These are phyloP conservation scores for Anolis apletophallus DNA, from an alignment of 2,797 vertebrate species.

Conservation along the genomic window DNA sequence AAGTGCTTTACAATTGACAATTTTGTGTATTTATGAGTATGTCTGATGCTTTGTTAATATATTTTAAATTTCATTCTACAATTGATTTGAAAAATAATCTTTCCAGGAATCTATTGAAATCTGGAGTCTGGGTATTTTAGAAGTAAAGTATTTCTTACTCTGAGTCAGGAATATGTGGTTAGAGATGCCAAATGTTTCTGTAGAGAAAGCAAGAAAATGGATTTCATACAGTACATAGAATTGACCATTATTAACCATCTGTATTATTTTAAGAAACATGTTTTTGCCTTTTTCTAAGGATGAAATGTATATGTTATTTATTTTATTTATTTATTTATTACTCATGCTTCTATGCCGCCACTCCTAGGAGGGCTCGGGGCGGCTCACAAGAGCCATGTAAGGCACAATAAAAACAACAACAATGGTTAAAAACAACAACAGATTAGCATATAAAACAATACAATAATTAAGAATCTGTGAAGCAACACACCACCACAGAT, in stretches of 20 bases:
- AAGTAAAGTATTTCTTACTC: conserved; percentile 12
- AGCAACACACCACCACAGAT: too few relatives aligned
- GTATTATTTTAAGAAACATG: too few relatives aligned
- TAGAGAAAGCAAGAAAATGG: background rate
- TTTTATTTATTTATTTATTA: too few relatives aligned
- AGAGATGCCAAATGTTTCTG: background rate
- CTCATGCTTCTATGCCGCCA: too few relatives aligned
- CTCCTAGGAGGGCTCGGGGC: too few relatives aligned
- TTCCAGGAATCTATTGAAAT: background rate
- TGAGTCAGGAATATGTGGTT: background rate
- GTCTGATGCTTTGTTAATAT: background rate
- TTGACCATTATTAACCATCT: background rate
- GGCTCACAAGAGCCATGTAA: too few relatives aligned
- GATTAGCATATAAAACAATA: too few relatives aligned
- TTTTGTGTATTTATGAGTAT: background rate
- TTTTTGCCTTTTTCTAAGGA: too few relatives aligned
- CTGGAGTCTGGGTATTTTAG: conserved; percentile 18
- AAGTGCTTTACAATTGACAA: conserved; percentile 4
- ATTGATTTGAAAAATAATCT: background rate
- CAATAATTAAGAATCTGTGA: too few relatives aligned
- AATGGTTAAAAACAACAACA: too few relatives aligned
- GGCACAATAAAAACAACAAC: too few relatives aligned
- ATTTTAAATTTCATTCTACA: background rate
- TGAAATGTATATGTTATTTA: background rate
- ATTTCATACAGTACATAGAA: background rate